A percentile compares a stretch with the other conserved stretches of the same genome.
These are phyloP conservation scores for Mactromeris polynyma DNA, from an alignment of 2,888 invertebrate genomes.

Conservation along the genomic window DNA sequence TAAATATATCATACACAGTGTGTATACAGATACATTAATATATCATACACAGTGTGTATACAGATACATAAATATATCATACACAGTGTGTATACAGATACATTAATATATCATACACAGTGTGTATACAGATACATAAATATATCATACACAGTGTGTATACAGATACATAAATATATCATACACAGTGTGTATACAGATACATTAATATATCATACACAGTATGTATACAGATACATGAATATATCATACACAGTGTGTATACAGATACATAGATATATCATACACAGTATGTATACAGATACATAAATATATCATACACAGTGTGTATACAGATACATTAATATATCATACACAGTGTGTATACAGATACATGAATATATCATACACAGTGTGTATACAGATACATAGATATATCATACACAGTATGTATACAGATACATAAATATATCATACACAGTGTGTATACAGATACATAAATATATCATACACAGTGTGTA, in stretches of 20 bases:
- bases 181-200: too few species aligned
- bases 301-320: background rate
- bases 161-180: too few species aligned
- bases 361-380: background rate
- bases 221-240: background rate
- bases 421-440: background rate
- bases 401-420: background rate
- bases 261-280: background rate
- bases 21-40: too few species aligned
- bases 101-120: too few species aligned
- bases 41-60: too few species aligned
- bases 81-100: too few species aligned
- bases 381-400: background rate
- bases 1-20: too few species aligned
- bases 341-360: background rate
- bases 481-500: background rate
- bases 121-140: too few species aligned
- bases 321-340: background rate
- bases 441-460: background rate
- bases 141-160: too few species aligned
- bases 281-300: background rate
- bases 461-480: background rate
- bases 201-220: background rate
- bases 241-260: background rate
- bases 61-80: too few species aligned